phyloP scores from a whole-genome alignment of 2,113 vertebrate genomes.

The Hucho hucho region DNA sequence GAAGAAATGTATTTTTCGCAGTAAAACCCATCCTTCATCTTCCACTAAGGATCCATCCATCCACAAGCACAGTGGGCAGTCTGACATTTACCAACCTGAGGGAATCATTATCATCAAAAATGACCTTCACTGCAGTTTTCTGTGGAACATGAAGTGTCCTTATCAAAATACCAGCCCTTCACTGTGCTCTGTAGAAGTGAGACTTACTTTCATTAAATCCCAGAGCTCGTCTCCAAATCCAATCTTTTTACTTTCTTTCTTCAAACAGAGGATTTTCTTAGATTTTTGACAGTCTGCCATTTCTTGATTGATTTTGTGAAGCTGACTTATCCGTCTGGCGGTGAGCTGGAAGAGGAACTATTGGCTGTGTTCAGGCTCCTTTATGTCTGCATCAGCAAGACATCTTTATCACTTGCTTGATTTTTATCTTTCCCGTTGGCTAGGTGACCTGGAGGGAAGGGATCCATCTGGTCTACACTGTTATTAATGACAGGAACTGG shows the following conservation, averaged over 20 bases:
- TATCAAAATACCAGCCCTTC: background rate
- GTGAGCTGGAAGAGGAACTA: background rate
- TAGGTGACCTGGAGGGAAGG: background rate
- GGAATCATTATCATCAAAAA: slow-evolving; percentile 7
- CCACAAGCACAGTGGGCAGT: background rate
- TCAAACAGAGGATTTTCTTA: background rate
- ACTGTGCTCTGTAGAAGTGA: background rate
- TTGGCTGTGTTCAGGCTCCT: slow-evolving; percentile 15
- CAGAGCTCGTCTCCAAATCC: slow-evolving; percentile 16
- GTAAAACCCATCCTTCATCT: background rate
- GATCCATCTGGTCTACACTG: background rate
- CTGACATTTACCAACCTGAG: slow-evolving; percentile 11
- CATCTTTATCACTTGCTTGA: slow-evolving; percentile 5
- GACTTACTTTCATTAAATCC: slow-evolving; percentile 9
- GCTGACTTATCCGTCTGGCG: slow-evolving; percentile 12
- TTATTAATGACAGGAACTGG: background rate
- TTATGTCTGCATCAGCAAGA: slow-evolving; percentile 16
- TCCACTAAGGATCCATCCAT: background rate
- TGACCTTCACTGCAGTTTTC: slow-evolving; percentile 2
- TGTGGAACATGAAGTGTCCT: background rate
- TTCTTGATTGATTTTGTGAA: slow-evolving; percentile 22
- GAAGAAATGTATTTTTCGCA: no score
- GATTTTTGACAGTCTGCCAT: background rate
- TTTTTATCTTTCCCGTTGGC: slow-evolving; percentile 4
- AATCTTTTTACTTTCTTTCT: slow-evolving; percentile 26